Conservation (phyloP, 2,797 vertebrate species). For the Melopsittacus undulatus region DNA sequence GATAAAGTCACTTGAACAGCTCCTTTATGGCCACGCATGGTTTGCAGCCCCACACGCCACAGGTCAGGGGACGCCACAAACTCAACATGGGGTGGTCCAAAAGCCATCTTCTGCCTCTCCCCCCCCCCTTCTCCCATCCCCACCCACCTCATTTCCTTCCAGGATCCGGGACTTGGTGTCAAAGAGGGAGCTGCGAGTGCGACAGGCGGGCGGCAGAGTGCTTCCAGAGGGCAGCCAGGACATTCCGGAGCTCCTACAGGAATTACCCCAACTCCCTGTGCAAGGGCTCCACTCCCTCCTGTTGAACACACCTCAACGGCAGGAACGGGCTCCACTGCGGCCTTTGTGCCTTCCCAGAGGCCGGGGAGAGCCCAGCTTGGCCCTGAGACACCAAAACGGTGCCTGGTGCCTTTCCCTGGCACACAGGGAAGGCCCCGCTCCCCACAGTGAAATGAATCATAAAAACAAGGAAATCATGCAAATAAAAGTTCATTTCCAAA, state of each 20-base stretch:
- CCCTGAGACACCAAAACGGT: fast-evolving
- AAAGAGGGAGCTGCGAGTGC: fast-evolving
- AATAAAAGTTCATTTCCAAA: background rate
- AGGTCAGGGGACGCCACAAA: background rate
- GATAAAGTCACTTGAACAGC: fast-evolving
- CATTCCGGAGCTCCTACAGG: background rate
- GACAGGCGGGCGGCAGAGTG: background rate
- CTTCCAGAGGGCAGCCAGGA: background rate
- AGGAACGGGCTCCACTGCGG: fast-evolving
- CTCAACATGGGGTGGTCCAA: fast-evolving
- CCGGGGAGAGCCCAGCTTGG: fast-evolving
- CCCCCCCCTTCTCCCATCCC: background rate
- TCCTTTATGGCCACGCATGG: fast-evolving
- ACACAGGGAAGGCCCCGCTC: background rate
- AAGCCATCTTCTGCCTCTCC: background rate
- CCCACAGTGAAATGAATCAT: fast-evolving
- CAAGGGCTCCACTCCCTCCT: background rate
- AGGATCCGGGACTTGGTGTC: fast-evolving
- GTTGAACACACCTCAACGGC: background rate
- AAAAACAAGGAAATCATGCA: fast-evolving
- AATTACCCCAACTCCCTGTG: background rate
- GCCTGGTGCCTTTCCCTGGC: fast-evolving
- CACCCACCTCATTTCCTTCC: background rate
- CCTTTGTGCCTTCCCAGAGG: fast-evolving
- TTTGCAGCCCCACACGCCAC: background rate